Percentiles rank a stretch among this genome's conserved stretches.
Evolutionary conservation across 1,140 invertebrate genomes (phyloP).

Genomic region (Saccostrea echinata): DNA sequence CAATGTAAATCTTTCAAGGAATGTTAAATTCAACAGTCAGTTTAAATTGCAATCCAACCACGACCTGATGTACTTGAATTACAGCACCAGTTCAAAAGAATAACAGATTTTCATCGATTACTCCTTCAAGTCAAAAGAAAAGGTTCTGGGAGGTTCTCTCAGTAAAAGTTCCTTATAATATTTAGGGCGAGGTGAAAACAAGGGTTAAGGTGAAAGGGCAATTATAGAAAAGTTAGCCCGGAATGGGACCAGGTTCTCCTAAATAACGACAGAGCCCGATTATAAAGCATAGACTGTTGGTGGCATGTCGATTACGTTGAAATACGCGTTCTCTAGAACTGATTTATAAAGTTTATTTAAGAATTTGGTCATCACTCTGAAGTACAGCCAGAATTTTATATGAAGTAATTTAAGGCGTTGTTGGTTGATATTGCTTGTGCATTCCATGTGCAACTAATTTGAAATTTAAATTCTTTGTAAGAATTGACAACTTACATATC

Average conservation of each 20-base stretch:
- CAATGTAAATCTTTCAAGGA: constrained; percentile 13
- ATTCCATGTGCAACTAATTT: constrained; percentile 37
- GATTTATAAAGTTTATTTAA: background rate
- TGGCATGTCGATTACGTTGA: background rate
- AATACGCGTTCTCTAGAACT: background rate
- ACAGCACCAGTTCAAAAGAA: constrained; percentile 7
- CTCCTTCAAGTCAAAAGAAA: background rate
- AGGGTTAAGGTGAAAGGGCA: background rate
- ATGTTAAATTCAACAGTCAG: background rate
- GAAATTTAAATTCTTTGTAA: constrained; percentile 36
- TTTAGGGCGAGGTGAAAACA: background rate
- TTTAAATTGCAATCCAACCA: constrained; percentile 1
- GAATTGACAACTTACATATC: constrained; percentile 35
- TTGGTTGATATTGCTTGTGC: background rate
- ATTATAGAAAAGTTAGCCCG: background rate
- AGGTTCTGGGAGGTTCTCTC: background rate
- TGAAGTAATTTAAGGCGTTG: constrained; percentile 9
- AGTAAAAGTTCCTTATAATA: background rate
- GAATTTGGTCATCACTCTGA: background rate
- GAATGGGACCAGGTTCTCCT: background rate
- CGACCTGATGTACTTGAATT: background rate
- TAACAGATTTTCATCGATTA: constrained; percentile 7
- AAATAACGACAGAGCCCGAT: background rate
- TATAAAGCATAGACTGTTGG: background rate
- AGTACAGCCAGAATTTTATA: background rate